phyloP scores from a whole-genome alignment of 2,888 invertebrate species.

The Antheraea yamamai region DNA sequence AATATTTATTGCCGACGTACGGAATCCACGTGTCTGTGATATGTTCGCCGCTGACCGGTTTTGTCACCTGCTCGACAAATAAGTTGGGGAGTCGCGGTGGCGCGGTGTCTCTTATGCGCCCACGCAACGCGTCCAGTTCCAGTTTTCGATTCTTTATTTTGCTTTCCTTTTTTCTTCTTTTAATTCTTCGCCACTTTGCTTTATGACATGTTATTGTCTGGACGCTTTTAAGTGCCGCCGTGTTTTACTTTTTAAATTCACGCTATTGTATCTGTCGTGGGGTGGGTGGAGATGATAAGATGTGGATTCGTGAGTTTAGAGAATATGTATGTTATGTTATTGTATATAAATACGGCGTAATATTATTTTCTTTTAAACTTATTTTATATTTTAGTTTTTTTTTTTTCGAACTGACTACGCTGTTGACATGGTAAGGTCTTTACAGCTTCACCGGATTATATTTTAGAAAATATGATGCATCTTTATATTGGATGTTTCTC shows the following conservation, averaged over 20 bases:
- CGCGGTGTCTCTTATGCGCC: constrained; percentile 61
- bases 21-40: constrained; percentile 20
- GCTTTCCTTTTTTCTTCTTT: constrained; percentile 42
- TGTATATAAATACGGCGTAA: neutral
- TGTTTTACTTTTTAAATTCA: constrained; percentile 32
- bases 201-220: constrained; percentile 30
- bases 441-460: no score
- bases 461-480: neutral
- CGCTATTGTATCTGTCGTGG: neutral
- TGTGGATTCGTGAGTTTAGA: neutral
- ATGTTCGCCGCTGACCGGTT: constrained; percentile 32
- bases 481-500: neutral
- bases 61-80: constrained; percentile 43
- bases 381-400: no score
- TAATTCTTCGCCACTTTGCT: constrained; percentile 44
- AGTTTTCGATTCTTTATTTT: constrained; percentile 53
- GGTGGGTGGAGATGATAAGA: constrained; percentile 2
- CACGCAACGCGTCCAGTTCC: constrained; percentile 60
- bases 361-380: neutral
- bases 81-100: constrained; percentile 38
- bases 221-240: constrained; percentile 18
- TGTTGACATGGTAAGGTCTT: no score
- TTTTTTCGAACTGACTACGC: no score
- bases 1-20: constrained; percentile 22
- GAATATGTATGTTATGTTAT: neutral